Base-by-base conservation (phyloP, 2,888 invertebrate species). In the Raillietiella orientalis region DNA sequence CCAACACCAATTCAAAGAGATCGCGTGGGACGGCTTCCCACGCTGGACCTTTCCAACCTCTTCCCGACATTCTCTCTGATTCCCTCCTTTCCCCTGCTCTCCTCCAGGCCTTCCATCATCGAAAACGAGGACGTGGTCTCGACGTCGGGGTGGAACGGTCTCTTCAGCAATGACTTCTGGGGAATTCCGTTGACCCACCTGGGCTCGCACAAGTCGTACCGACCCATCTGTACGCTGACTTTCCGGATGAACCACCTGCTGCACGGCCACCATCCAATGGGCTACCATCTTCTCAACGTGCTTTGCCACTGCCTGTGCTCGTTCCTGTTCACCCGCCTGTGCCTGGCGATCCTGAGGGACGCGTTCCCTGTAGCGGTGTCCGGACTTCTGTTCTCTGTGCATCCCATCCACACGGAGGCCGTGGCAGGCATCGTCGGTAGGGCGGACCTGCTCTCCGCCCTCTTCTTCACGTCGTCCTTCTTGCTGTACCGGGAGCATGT, bases 161-260 rank as follows among this genome's bases (percentile, higher is more conserved):
- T 84, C 37, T 63, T 84, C 43, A 60, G 61, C 46, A 69, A 90
- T 53, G 90, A 93, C 54, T 93, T 87, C 53, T 93, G 93, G 93
- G 93, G 90, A 25, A 90, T 87, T 21, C 75, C 84, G 30, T 55
- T 93, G 38, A 62, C 61, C 36, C 77, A 82, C 52, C 62, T 66
- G 34, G 87, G 87, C 26, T 84, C 84, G 9, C 90, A 93, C 53
- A 90, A 90, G 41, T 87, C 87, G 28, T 93, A 84, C 53, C 59
- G 93, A 17, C 90, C 90, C 26, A 55, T 93, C 38, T 72, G 72
- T 45, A 72, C 75, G 34, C 62, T 75, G 33, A 66, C 74, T 36
- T 82, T 74, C 53, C 62, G 79, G 37, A 54, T 49, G 16, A 52
- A 52, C 37, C 44, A 49, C 35, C 34, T 33, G 23, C 33, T 50